Evolutionary conservation across 2,888 invertebrate species (phyloP).

Genomic region (Epistrophella euchroma): DNA sequence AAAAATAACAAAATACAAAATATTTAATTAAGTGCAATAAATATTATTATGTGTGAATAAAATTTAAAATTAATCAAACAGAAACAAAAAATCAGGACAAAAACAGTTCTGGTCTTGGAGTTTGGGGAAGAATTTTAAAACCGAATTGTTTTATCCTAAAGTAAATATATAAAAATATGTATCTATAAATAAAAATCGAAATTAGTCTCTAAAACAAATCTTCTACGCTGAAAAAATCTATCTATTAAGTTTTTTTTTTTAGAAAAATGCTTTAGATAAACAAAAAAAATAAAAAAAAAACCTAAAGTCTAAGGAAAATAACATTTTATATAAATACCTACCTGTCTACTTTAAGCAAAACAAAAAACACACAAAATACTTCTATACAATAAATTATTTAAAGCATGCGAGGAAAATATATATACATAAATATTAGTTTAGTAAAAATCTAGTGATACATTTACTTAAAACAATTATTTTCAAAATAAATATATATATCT

Average conservation of each 20-base stretch:
- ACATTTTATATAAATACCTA: constrained; percentile 74
- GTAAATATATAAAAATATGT: constrained; percentile 26
- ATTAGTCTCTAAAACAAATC: constrained; percentile 73
- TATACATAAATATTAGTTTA: constrained; percentile 52
- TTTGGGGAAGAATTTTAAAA: constrained; percentile 84
- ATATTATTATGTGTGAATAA: constrained; percentile 44
- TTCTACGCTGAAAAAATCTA: constrained; percentile 66
- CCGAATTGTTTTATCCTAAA: constrained; percentile 80
- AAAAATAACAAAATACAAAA: not conserved
- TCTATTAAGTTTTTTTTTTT: constrained; percentile 38
- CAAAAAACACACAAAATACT: constrained; percentile 52
- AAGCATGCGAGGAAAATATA: constrained; percentile 65
- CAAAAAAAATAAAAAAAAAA: constrained; percentile 78
- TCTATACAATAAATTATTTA: constrained; percentile 66
- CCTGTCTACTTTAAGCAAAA: constrained; percentile 73
- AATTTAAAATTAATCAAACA: constrained; percentile 54
- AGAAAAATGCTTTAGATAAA: constrained; percentile 80
- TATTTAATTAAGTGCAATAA: constrained; percentile 67
- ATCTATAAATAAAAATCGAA: constrained; percentile 33
- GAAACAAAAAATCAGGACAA: constrained; percentile 61
- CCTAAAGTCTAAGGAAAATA: constrained; percentile 76
- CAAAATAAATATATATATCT: constrained; percentile 10
- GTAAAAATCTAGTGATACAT: constrained; percentile 66
- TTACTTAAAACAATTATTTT: constrained; percentile 51
- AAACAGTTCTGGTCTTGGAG: constrained; percentile 82